These are phyloP conservation scores for Mesopsocus fuscifrons DNA, from an alignment of 2,888 invertebrate genomes.

Conservation along the genomic window DNA sequence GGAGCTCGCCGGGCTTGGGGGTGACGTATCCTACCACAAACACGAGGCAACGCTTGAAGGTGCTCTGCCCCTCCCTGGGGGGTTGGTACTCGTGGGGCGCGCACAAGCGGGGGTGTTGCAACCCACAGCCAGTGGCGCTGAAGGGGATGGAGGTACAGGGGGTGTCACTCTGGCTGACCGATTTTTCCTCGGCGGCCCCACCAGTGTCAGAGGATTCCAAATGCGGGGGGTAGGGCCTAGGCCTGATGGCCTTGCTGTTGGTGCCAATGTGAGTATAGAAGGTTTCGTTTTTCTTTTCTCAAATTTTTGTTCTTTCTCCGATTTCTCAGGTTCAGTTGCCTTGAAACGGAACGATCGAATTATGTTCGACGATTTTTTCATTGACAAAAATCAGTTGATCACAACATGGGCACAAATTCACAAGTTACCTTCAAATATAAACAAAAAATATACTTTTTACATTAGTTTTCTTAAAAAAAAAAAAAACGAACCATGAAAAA, in stretches of 20 bases:
- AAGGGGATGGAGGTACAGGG: too few relatives aligned
- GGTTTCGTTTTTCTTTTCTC: constrained; percentile 3
- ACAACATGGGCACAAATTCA: too few relatives aligned
- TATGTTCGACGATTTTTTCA: too few relatives aligned
- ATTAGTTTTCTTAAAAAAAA: too few relatives aligned
- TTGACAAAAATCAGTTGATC: too few relatives aligned
- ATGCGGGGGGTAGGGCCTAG: constrained; percentile 76
- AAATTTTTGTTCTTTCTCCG: not conserved
- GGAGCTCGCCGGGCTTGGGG: constrained; percentile 82
- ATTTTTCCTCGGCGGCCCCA: constrained; percentile 79
- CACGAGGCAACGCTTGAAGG: constrained; percentile 56
- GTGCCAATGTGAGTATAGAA: constrained; percentile 35
- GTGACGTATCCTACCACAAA: constrained; percentile 77
- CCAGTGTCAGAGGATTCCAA: constrained; percentile 72
- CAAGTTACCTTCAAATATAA: too few relatives aligned
- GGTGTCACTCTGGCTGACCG: constrained; percentile 46
- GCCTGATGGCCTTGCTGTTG: constrained; percentile 51
- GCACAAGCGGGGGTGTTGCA: constrained; percentile 47
- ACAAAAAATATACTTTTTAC: too few relatives aligned
- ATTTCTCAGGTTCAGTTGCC: not conserved
- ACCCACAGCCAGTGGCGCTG: constrained; percentile 33
- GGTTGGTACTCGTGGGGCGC: constrained; percentile 35
- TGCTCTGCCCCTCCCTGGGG: constrained; percentile 41
- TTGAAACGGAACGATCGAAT: not conserved
- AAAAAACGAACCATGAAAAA: too few relatives aligned